A percentile compares a stretch with the other conserved stretches of the same genome.
phyloP scores from a whole-genome alignment of 2,113 vertebrate species.

The Picathartes gymnocephalus region DNA sequence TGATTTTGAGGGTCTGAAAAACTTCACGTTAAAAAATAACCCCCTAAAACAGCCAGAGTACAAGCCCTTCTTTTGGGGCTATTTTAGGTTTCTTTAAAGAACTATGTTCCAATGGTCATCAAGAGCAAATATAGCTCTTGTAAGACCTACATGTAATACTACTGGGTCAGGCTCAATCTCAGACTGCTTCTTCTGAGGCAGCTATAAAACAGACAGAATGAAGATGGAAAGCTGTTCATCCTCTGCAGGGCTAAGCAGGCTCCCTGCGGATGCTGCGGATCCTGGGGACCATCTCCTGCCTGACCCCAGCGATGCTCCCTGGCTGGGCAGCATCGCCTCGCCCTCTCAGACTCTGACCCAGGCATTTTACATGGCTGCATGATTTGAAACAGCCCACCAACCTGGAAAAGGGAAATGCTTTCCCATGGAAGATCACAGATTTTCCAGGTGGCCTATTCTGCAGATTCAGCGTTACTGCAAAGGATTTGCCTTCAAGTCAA shows the following conservation, averaged over 20 bases:
- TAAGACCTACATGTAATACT: not conserved
- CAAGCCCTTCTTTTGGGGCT: not conserved
- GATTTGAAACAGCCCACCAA: not conserved
- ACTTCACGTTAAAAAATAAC: not conserved
- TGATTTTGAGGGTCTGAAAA: not conserved
- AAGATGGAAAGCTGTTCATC: constrained; percentile 27
- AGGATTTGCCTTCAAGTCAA: constrained; percentile 11
- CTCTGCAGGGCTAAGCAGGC: not conserved
- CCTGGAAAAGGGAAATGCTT: not conserved
- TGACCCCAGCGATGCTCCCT: not conserved
- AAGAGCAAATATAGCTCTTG: not conserved
- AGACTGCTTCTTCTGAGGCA: not conserved
- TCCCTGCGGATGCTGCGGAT: not conserved
- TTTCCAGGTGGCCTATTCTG: constrained; percentile 35
- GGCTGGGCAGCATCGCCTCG: not conserved
- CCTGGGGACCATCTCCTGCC: not conserved
- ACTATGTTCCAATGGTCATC: not conserved
- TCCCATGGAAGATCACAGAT: not conserved
- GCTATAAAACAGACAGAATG: constrained; percentile 22
- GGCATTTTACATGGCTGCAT: not conserved
- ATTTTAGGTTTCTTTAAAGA: not conserved
- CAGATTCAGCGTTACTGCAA: not conserved
- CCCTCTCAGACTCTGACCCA: not conserved
- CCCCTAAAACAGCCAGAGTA: not conserved
- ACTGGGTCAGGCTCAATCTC: constrained; percentile 28